Evolutionary conservation across 2,113 vertebrate species (phyloP).

Genomic region (Camelus dromedarius): DNA sequence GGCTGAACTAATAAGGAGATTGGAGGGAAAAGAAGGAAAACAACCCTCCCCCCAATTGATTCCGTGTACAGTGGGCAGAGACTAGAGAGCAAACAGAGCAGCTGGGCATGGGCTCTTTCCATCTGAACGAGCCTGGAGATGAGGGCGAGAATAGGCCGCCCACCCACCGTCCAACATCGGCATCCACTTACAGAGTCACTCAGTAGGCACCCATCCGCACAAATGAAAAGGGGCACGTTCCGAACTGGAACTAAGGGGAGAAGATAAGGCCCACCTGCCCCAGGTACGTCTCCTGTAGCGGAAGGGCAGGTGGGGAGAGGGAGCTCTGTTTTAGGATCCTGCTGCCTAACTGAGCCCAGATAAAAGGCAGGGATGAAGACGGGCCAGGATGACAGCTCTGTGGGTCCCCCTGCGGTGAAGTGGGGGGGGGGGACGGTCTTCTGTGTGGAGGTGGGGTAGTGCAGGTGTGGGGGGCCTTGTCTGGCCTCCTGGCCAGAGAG

Average conservation of each 20-base stretch:
- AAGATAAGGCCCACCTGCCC: slow-evolving; percentile 10
- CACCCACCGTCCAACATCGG: neutral
- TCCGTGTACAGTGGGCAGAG: slow-evolving; percentile 62
- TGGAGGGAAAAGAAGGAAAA: slow-evolving; percentile 73
- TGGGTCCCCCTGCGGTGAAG: accelerated
- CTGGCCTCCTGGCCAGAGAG: neutral
- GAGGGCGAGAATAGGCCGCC: slow-evolving; percentile 36
- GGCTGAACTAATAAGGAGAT: slow-evolving; percentile 78
- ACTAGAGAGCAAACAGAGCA: slow-evolving; percentile 65
- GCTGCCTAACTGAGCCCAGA: accelerated
- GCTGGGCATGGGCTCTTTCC: slow-evolving; percentile 27
- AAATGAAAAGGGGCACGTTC: neutral
- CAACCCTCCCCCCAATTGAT: slow-evolving; percentile 47
- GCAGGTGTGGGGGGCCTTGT: neutral
- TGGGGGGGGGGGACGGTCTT: neutral
- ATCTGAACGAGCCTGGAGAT: slow-evolving; percentile 50
- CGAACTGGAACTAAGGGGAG: neutral
- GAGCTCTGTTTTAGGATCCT: neutral
- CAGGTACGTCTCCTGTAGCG: neutral
- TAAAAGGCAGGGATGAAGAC: accelerated
- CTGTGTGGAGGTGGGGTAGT: neutral
- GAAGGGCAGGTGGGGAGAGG: neutral
- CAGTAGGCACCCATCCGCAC: neutral
- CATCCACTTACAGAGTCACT: neutral
- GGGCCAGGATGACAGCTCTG: neutral